These are phyloP conservation scores for Halcyon smyrnensis DNA, from an alignment of 2,797 vertebrate species.

Conservation along the genomic window DNA sequence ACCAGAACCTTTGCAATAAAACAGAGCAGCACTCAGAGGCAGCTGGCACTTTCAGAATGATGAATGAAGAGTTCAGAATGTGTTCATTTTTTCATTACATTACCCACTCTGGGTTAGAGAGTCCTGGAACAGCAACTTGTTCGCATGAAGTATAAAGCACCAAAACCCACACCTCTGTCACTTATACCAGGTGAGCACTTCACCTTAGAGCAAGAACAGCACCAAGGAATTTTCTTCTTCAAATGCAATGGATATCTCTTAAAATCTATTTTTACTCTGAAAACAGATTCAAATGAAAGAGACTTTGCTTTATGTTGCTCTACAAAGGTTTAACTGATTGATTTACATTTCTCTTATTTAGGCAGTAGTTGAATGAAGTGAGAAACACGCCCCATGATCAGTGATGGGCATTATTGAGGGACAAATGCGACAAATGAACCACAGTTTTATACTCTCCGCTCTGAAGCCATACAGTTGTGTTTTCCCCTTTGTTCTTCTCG, in stretches of 20 bases:
- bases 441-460: background rate
- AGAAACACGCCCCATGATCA: background rate
- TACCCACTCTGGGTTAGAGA: background rate
- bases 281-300: background rate
- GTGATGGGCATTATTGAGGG: fast-evolving
- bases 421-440: background rate
- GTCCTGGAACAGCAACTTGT: background rate
- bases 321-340: background rate
- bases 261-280: background rate
- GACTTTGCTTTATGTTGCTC: background rate
- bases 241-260: background rate
- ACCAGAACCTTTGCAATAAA: background rate
- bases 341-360: background rate
- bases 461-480: background rate
- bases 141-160: background rate
- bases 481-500: background rate
- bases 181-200: background rate
- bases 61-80: background rate
- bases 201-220: background rate
- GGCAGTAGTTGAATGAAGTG: background rate
- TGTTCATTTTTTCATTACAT: background rate
- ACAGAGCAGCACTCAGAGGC: background rate
- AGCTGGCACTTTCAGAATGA: background rate
- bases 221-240: background rate
- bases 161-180: background rate